Evolutionary conservation across 2,797 vertebrate species (phyloP).

Genomic region (Sorex maritimensis): DNA sequence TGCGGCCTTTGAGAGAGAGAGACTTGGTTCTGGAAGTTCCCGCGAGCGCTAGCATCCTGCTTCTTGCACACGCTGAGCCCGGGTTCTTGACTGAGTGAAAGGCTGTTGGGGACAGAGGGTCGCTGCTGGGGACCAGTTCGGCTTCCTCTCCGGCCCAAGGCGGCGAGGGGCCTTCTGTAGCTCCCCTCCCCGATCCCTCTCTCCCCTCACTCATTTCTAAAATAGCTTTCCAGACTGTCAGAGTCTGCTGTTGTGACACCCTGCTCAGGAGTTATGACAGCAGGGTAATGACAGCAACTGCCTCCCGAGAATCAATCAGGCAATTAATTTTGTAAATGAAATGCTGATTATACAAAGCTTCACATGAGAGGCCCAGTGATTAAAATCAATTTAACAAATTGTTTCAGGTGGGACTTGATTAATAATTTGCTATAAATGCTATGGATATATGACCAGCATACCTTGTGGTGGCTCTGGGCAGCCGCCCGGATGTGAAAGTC

Average conservation of each 20-base stretch:
- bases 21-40: too few relatives aligned
- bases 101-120: too few relatives aligned
- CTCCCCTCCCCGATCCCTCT: slow-evolving; percentile 65
- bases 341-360: slow-evolving; percentile 97
- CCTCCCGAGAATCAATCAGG: slow-evolving; percentile 94
- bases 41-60: too few relatives aligned
- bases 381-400: slow-evolving; percentile 99
- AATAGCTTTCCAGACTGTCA: slow-evolving; percentile 92
- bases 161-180: slow-evolving; percentile 78
- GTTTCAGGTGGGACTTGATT: slow-evolving; percentile 95
- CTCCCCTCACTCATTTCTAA: slow-evolving; percentile 88
- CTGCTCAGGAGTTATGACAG: slow-evolving; percentile 93
- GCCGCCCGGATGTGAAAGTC: too few relatives aligned
- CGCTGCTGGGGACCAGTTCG: slow-evolving; percentile 26
- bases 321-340: slow-evolving; percentile 99
- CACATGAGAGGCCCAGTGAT: slow-evolving; percentile 97
- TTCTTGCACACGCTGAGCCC: too few relatives aligned
- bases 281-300: slow-evolving; percentile 92
- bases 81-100: too few relatives aligned
- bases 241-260: slow-evolving; percentile 93
- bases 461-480: slow-evolving; percentile 75
- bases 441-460: slow-evolving; percentile 91
- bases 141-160: slow-evolving; percentile 78
- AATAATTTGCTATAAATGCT: slow-evolving; percentile 93
- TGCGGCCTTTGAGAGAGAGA: too few relatives aligned